Evolutionary conservation across 2,113 vertebrate genomes (phyloP), one percentile per base, ranked within the genome.

Genomic region (Dromiciops gliroides): DNA sequence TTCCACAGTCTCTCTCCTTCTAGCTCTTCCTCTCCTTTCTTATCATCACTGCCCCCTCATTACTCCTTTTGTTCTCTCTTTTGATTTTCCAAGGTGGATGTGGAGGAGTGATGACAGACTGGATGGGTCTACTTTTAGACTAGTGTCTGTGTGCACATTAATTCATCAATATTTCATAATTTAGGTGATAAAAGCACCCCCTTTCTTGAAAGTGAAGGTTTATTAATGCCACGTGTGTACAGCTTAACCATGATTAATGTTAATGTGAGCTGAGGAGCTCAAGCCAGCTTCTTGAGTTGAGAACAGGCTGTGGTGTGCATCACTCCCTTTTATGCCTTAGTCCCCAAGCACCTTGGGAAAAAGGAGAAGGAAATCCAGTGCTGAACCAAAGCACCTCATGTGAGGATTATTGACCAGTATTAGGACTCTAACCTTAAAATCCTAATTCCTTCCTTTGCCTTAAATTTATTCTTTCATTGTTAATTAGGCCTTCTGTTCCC

Each of bases 111-210:
- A 47, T 92, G 96, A 92, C 95, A 97, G 91, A 93, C 51, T 48
- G 95, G 90, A 94, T 51, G 89, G 75, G 89, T 95, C 48, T 10
- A 47, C 88, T 95, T 95, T 90, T 91, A 95, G 94, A 94, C 91
- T 67, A 91, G 44, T 90, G 47, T 94, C 95, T 93, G 90, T 56
- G 92, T 44, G 51, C 50, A 96, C 44, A 51, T 91, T 94, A 95
- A 95, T 97, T 96, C 92, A 96, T 93, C 96, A 95, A 88, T 97
- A 90, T 93, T 96, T 97, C 53, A 94, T 96, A 96, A 94, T 89
- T 44, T 50, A 93, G 90, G 50, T 83, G 48, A 91, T 92, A 83
- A 92, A 96, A 96, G 47, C 3, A 48, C 95, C 37, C 93, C 88
- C 28, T 95, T 93, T 95, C 92, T 92, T 53, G 48, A 89, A 96